Evolutionary conservation across 92 coral and sea anemone species (phyloP).

Genomic region (Chrysogorgia sp.): DNA sequence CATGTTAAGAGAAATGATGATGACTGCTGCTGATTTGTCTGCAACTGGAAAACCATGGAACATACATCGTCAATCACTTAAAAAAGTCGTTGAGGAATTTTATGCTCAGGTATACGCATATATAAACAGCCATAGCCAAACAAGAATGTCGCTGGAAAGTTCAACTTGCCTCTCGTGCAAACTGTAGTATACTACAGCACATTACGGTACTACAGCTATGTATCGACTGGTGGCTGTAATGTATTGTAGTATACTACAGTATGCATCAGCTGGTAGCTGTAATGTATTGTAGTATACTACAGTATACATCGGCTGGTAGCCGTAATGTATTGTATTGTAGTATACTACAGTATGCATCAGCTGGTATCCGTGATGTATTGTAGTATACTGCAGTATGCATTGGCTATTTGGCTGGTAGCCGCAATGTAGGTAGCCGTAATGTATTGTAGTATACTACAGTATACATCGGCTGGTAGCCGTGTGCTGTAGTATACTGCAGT

Average conservation of each 20-base stretch:
- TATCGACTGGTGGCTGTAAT: too few species aligned
- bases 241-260: too few species aligned
- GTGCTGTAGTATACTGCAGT: too few species aligned
- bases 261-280: neutral
- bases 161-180: too few species aligned
- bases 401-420: too few species aligned
- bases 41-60: slow-evolving; percentile 89
- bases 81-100: slow-evolving; percentile 89
- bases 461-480: too few species aligned
- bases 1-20: slow-evolving; percentile 71
- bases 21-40: slow-evolving; percentile 93
- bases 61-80: slow-evolving; percentile 78
- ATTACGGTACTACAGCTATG: too few species aligned
- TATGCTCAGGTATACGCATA: slow-evolving; percentile 69
- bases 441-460: neutral
- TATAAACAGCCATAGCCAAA: too few species aligned
- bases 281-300: neutral
- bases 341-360: neutral
- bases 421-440: neutral
- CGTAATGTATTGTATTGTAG: too few species aligned
- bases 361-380: neutral
- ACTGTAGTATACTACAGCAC: too few species aligned
- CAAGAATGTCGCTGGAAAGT: too few species aligned
- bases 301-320: too few species aligned
- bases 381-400: neutral